Conservation (phyloP, 2,797 vertebrate genomes). For the Peromyscus attwateri region DNA sequence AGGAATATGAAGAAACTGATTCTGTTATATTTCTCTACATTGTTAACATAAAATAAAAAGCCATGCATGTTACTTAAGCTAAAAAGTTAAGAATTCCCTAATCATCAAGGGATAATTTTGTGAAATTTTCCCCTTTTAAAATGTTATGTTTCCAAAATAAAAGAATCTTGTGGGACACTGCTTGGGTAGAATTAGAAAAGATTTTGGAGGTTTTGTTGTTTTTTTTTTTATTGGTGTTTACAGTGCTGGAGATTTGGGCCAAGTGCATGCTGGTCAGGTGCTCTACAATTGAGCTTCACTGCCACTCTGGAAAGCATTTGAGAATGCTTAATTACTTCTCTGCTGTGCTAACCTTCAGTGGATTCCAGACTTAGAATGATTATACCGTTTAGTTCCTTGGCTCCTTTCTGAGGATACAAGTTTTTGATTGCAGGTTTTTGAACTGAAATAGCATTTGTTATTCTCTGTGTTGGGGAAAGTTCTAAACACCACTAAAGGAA, state of each 20-base stretch:
- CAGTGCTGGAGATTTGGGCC: background rate
- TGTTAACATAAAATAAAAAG: constrained; percentile 27
- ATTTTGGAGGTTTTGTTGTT: background rate
- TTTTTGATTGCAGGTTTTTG: constrained; percentile 69
- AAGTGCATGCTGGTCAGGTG: background rate
- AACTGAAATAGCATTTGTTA: constrained; percentile 77
- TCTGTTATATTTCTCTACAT: background rate
- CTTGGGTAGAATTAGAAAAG: background rate
- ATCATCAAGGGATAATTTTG: background rate
- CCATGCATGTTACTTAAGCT: background rate
- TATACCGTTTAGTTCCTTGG: constrained; percentile 76
- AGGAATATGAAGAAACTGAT: background rate
- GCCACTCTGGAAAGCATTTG: background rate
- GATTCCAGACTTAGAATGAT: constrained; percentile 61
- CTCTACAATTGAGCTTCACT: background rate
- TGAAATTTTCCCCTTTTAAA: background rate
- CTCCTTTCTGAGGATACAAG: constrained; percentile 65
- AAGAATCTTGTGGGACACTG: background rate
- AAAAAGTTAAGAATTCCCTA: background rate
- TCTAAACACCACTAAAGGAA: background rate
- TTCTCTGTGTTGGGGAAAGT: constrained; percentile 65
- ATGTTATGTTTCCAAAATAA: constrained; percentile 53
- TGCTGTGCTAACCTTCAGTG: background rate
- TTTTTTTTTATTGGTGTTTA: background rate
- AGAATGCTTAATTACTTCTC: constrained; percentile 75